These are phyloP conservation scores for Alligator mississippiensis DNA, from an alignment of 2,113 vertebrate species.

Conservation along the genomic window DNA sequence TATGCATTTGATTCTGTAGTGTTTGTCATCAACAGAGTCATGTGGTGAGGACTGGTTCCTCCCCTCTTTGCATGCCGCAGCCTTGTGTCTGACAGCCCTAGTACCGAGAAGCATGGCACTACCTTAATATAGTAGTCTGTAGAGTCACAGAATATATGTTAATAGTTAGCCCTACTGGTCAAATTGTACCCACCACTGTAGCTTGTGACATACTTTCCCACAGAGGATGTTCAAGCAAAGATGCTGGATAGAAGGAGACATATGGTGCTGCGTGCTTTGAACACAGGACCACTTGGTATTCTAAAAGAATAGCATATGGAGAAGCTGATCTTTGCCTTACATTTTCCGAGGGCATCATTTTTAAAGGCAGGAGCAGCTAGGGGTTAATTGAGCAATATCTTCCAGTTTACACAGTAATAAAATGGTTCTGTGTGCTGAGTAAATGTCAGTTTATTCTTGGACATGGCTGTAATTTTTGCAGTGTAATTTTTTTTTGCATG, in stretches of 20 bases:
- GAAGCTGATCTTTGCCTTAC: background rate
- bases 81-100: background rate
- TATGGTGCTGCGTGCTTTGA: background rate
- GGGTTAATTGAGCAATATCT: background rate
- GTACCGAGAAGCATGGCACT: background rate
- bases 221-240: background rate
- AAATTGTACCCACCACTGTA: background rate
- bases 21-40: background rate
- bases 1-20: background rate
- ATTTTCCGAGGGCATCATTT: constrained; percentile 3
- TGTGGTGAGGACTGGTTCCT: background rate
- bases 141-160: background rate
- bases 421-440: background rate
- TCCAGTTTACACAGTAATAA: background rate
- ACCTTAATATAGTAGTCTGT: background rate
- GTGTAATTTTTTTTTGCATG: background rate
- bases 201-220: background rate
- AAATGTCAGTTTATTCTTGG: constrained; percentile 28
- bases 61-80: background rate
- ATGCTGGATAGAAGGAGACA: background rate
- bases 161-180: background rate
- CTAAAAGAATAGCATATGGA: background rate
- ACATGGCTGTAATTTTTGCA: background rate
- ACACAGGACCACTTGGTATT: background rate
- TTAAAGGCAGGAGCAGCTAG: background rate